phyloP scores from a whole-genome alignment of 2,113 vertebrate species.

The Callaeas wilsoni region DNA sequence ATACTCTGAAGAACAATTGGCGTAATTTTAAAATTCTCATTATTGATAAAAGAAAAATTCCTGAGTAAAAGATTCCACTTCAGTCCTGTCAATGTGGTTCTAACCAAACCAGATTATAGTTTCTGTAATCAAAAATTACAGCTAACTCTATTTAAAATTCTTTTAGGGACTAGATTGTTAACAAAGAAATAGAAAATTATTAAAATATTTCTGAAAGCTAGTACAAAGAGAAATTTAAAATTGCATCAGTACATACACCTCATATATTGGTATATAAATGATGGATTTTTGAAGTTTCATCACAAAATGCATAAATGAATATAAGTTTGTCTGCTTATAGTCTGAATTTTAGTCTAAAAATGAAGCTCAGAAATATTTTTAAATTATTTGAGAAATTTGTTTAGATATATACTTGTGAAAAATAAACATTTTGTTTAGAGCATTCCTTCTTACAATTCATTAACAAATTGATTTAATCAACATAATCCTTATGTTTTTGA shows the following conservation, averaged over 20 bases:
- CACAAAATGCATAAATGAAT: background rate
- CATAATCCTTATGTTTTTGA: background rate
- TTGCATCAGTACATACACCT: background rate
- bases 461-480: background rate
- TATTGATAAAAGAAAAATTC: background rate
- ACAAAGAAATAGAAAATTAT: background rate
- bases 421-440: background rate
- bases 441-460: background rate
- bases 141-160: background rate
- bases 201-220: background rate
- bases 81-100: background rate
- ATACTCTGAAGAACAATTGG: background rate
- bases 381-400: background rate
- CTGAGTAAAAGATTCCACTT: background rate
- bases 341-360: background rate
- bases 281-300: background rate
- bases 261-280: background rate
- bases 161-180: background rate
- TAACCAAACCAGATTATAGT: background rate
- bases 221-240: background rate
- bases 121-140: background rate
- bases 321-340: background rate
- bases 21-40: background rate
- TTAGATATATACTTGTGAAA: background rate
- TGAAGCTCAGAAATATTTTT: background rate